These are phyloP conservation scores for Drosophila pseudoananassae DNA, from an alignment of 1,140 invertebrate genomes.

Conservation along the genomic window DNA sequence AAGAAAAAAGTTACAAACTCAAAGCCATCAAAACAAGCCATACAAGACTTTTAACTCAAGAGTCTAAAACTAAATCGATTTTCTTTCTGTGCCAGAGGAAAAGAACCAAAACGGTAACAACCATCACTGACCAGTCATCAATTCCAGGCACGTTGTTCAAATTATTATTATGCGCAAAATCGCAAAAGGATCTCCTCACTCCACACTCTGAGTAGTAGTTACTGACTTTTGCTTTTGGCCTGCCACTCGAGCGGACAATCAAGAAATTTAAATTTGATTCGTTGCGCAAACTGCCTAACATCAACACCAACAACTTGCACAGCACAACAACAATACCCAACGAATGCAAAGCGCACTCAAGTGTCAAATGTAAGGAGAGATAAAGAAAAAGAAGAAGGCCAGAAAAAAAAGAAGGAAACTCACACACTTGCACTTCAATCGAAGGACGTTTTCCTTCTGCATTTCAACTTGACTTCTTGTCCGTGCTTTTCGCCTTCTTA, in stretches of 20 bases:
- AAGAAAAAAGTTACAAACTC: not conserved
- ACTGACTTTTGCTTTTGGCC: conserved; percentile 55
- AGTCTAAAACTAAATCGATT: not conserved
- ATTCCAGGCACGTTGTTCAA: conserved; percentile 78
- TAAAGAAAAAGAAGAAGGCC: conserved; percentile 22
- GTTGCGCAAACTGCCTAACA: conserved; percentile 75
- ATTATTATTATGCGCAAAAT: conserved; percentile 83
- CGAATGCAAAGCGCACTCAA: conserved; percentile 62
- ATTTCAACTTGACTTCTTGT: conserved; percentile 44
- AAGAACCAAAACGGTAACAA: conserved; percentile 41
- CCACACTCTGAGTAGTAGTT: conserved; percentile 17
- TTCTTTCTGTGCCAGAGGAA: conserved; percentile 6
- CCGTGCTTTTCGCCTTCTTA: conserved; percentile 35
- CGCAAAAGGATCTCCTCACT: conserved; percentile 73
- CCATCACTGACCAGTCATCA: conserved; percentile 67
- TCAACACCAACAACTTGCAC: conserved; percentile 36
- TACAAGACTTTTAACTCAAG: too few relatives aligned
- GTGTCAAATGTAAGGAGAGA: conserved; percentile 73
- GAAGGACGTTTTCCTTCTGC: conserved; percentile 53
- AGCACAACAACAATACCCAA: conserved; percentile 5
- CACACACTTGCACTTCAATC: conserved; percentile 61
- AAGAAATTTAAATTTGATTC: conserved; percentile 83
- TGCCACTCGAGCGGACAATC: conserved; percentile 80
- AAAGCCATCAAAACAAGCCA: too few relatives aligned
- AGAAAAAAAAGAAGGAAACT: conserved; percentile 1